A percentile compares a stretch with the other conserved stretches of the same genome.
Conservation (phyloP, 2,888 invertebrate genomes). For the Allophyes oxyacanthae region DNA sequence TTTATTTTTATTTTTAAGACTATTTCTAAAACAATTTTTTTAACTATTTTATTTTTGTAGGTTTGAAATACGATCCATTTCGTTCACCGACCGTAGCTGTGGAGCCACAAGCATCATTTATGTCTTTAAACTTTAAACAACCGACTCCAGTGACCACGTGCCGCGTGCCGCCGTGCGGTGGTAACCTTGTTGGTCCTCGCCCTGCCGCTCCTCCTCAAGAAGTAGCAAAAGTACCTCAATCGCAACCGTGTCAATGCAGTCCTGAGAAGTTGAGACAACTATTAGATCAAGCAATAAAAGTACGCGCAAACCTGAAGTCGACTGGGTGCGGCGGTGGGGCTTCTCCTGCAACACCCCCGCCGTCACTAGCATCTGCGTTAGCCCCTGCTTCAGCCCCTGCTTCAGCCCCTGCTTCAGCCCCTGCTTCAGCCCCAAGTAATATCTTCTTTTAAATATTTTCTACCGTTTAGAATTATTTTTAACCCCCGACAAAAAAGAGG, state of each 20-base stretch:
- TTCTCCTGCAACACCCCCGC: background rate
- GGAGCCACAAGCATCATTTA: background rate
- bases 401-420: too few relatives aligned
- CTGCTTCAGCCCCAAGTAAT: too few relatives aligned
- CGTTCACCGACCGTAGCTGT: background rate
- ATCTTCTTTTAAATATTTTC: too few relatives aligned
- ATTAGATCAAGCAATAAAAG: conserved; percentile 27
- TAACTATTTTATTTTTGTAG: conserved; percentile 13
- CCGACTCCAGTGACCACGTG: background rate
- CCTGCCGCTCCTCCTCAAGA: background rate
- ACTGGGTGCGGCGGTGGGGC: conserved; percentile 2
- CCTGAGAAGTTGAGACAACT: conserved; percentile 48
- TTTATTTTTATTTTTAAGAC: too few relatives aligned
- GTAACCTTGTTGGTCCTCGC: background rate
- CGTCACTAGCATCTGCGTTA: background rate
- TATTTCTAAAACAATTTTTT: too few relatives aligned
- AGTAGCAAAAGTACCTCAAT: conserved; percentile 24
- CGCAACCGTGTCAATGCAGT: conserved; percentile 31
- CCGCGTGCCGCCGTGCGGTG: background rate
- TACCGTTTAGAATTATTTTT: too few relatives aligned
- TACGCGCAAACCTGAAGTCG: background rate
- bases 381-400: too few relatives aligned
- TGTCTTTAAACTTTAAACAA: background rate
- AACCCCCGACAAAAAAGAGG: too few relatives aligned
- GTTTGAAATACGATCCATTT: conserved; percentile 5